Base-by-base conservation (phyloP, 2,797 vertebrate species). In the Tympanoctomys barrerae region DNA sequence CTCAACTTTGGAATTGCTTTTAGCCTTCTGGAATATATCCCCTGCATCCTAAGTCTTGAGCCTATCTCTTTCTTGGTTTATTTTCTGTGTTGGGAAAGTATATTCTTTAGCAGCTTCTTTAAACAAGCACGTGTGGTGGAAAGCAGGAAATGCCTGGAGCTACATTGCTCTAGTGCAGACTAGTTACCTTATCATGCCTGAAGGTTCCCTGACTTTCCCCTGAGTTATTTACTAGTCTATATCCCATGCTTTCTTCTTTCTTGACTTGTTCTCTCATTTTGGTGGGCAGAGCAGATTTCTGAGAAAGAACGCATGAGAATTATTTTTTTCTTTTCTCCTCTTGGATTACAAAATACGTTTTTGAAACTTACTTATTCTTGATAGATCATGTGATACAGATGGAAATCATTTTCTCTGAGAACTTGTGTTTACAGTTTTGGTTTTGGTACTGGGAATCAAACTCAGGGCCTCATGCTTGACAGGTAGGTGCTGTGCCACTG, bases 321-420 rank as follows among this genome's bases (percentile, higher is more conserved):
- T 13, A 42, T 42, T 54, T 68, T 46, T 90, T 9, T 33, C 31
- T 57, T 46, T 46, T 79, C 31, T 54, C 26, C 18, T 84, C 18
- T 70, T 24, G 24, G 24, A 46, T 46, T 77, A 46, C 42, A 52
- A 52, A 52, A 54, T 36, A 8, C 13, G 14, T n/a, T 49, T 28
- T 66, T 6, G 13, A 68, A 49, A 57, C 36, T 61, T 84, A 84
- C 83, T 80, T 9, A 28, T 85, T 46, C 52, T 85, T 88, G 21
- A 46, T 10, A 31, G 61, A 7, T 31, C 68, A 82, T 70, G 77
- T 87, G 88, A n/a, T 52, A 79, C 39, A 71, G 36, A 54, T 59
- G 64, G 68, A 78, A 92, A 52, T 66, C 18, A 3, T 77, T 70
- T 92, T 87, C 81, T 94, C 61, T n/a, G 22, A 62, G 42, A 81